A percentile compares a stretch with the other conserved stretches of the same genome.
Evolutionary conservation across 2,113 vertebrate species (phyloP).

Genomic region (Stegastes partitus): DNA sequence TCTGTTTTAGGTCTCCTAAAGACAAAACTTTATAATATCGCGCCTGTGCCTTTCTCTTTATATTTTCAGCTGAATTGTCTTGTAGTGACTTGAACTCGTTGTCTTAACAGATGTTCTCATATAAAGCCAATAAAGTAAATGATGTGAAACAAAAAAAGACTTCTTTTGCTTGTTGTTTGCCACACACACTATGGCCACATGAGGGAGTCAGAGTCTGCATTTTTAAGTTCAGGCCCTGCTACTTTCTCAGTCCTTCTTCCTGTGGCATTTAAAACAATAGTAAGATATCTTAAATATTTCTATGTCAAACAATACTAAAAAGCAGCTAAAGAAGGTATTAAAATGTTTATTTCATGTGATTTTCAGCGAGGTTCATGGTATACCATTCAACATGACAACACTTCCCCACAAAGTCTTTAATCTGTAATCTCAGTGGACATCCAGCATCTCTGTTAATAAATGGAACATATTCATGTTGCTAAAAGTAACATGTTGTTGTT

Average conservation of each 20-base stretch:
- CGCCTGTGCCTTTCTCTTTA: neutral
- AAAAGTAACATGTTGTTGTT: too few relatives aligned
- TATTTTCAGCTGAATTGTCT: neutral
- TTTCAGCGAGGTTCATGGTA: neutral
- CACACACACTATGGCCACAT: conserved; percentile 45
- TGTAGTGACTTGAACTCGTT: neutral
- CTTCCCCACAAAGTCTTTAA: neutral
- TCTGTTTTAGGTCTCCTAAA: neutral
- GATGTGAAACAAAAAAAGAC: neutral
- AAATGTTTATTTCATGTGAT: conserved; percentile 1
- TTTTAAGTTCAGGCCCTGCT: neutral
- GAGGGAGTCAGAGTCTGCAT: conserved; percentile 25
- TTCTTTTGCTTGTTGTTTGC: neutral
- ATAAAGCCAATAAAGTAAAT: conserved; percentile 46
- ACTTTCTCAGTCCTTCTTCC: neutral
- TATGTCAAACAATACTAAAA: too few relatives aligned
- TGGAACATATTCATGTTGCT: too few relatives aligned
- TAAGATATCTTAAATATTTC: too few relatives aligned
- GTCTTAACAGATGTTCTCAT: neutral
- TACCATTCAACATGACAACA: neutral
- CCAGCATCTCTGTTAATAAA: too few relatives aligned
- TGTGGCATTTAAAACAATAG: too few relatives aligned
- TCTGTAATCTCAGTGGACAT: too few relatives aligned
- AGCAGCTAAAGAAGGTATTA: neutral
- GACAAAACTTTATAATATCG: neutral